Conservation (phyloP, 2,113 vertebrate genomes). For the Pavo muticus region DNA sequence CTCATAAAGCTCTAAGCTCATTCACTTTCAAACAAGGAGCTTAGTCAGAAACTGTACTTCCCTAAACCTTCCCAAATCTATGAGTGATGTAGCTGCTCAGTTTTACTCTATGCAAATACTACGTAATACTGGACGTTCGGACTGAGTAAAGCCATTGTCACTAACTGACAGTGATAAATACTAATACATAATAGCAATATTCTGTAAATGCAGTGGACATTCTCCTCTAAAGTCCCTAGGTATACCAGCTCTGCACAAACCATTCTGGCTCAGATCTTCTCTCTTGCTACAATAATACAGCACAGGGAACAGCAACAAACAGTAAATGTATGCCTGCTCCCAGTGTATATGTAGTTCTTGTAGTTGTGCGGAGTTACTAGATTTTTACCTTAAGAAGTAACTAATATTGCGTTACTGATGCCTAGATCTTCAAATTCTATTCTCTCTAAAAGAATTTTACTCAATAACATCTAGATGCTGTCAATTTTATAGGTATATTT, state of each 20-base stretch:
- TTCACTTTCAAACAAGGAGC: not conserved
- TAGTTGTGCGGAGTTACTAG: not conserved
- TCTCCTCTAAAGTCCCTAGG: too few relatives aligned
- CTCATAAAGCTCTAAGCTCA: not conserved
- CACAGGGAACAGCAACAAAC: not conserved
- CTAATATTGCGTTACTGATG: not conserved
- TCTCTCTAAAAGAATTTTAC: not conserved
- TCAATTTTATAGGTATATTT: not conserved
- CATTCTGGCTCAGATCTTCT: not conserved
- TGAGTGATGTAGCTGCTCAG: not conserved
- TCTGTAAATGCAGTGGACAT: not conserved
- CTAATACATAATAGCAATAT: not conserved
- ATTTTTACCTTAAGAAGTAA: not conserved
- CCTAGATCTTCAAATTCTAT: not conserved
- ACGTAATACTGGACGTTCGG: not conserved
- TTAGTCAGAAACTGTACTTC: not conserved
- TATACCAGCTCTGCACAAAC: fast-evolving
- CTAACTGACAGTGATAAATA: not conserved
- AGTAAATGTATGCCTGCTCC: not conserved
- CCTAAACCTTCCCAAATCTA: not conserved
- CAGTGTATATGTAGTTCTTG: not conserved
- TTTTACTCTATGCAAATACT: not conserved
- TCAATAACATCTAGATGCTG: not conserved
- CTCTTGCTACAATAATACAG: not conserved
- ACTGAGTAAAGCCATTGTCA: not conserved